Conservation (phyloP, 2,113 vertebrate species). For the Camelus dromedarius region DNA sequence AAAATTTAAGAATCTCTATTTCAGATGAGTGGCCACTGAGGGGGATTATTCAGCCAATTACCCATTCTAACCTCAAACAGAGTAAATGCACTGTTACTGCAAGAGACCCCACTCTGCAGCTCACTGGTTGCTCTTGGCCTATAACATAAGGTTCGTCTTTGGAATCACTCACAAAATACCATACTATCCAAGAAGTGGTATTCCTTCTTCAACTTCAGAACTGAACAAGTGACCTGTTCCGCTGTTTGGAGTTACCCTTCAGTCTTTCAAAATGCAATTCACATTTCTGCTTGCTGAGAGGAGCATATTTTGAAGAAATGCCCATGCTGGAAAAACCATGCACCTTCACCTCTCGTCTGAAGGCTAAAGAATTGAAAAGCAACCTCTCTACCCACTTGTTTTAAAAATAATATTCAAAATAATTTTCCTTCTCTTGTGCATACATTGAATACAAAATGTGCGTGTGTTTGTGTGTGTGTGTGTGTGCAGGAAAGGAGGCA, state of each 20-base stretch:
- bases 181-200: background rate
- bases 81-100: background rate
- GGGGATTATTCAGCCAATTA: background rate
- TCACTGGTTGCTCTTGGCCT: background rate
- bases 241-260: background rate
- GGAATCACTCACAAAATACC: background rate
- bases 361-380: background rate
- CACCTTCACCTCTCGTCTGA: background rate
- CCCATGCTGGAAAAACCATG: background rate
- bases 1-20: background rate
- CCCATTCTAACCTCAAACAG: background rate
- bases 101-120: background rate
- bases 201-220: background rate
- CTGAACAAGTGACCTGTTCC: background rate
- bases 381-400: background rate
- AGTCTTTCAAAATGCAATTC: conserved; percentile 31
- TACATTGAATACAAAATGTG: background rate
- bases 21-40: background rate
- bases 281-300: background rate
- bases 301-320: conserved; percentile 31
- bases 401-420: conserved; percentile 38
- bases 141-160: background rate
- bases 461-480: background rate
- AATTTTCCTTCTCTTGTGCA: background rate
- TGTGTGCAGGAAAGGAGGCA: background rate